Evolutionary conservation across 2,113 vertebrate genomes (phyloP).

Genomic region (Lycaon pictus): DNA sequence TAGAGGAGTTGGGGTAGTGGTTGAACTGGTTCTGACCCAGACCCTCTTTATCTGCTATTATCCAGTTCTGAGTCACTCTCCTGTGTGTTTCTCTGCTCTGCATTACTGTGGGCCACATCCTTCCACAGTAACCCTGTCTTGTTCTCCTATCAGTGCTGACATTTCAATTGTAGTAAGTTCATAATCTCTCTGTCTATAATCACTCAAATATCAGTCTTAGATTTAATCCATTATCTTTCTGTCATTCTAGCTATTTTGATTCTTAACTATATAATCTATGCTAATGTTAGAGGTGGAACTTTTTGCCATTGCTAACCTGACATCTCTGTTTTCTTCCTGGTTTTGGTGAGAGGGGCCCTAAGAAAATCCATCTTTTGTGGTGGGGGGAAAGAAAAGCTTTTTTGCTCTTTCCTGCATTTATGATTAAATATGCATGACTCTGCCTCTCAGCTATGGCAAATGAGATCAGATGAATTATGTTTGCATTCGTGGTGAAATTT

Average conservation of each 20-base stretch:
- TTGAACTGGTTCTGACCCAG: background rate
- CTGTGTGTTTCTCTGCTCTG: background rate
- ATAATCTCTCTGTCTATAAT: background rate
- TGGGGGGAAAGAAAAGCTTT: background rate
- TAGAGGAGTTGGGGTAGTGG: background rate
- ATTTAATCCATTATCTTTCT: background rate
- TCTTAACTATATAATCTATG: background rate
- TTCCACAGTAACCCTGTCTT: background rate
- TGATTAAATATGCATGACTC: background rate
- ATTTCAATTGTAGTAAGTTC: background rate
- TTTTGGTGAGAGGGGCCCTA: background rate
- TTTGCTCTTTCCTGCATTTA: background rate
- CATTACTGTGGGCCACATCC: background rate
- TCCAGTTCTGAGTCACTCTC: background rate
- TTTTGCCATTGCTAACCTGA: background rate
- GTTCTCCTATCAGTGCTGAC: background rate
- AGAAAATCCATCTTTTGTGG: background rate
- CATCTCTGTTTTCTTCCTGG: background rate
- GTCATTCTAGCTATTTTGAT: background rate
- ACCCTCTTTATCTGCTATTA: background rate
- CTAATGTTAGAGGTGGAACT: background rate
- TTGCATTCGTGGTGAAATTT: background rate
- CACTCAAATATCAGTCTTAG: background rate
- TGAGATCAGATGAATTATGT: background rate
- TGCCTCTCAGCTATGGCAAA: background rate